Evolutionary conservation across 1,140 invertebrate species (phyloP), one percentile per base, ranked within the genome.

Genomic region (Neomicropteryx cornuta): DNA sequence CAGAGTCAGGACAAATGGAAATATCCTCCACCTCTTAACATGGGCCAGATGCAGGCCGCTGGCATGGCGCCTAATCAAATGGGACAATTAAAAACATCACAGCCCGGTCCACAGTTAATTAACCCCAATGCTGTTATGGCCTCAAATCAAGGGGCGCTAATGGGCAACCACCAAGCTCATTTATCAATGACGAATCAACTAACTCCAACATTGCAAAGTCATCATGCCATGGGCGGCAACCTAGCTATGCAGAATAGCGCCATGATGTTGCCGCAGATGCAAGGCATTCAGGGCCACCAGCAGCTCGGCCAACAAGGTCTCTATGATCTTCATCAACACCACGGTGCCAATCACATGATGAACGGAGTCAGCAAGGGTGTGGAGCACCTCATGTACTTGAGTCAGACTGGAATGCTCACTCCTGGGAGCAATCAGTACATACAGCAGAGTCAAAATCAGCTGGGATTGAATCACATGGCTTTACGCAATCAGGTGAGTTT

Each of bases 1-100:
- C 62, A 81, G 76, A 79, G 74, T 62, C 74, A 76, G 60, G 77
- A 80, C 56, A 80, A 79, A 64, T 81, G 77, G 78, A 79, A 79
- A 56, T 78, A 73, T 62, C 56, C 70, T 39, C 51, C 55, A 27
- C 52, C 62, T 39, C 62, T 66, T 19, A 52, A 55, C 38, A 66
- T 66, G 52, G 60, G 56, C 51, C 57, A 63, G 44, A 64, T 63
- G 44, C 61, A 60, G 48, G 54, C 49, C 10, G 44, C 48, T 11
- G 28, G 46, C 36, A 49, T 59, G 31, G 41, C 43, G 21, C 55
- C 68, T 49, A 58, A 54, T 44, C 45, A 43, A 24, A 44, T 47
- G 39, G 38, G 36, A 22, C 62, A 61, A 33, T 45, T 65, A 31
- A 63, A 63, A 48, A 66, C 71, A 48, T 67, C 71, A 31, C 72